phyloP scores from a whole-genome alignment of 2,888 invertebrate genomes.

The Gastrophysa polygoni region DNA sequence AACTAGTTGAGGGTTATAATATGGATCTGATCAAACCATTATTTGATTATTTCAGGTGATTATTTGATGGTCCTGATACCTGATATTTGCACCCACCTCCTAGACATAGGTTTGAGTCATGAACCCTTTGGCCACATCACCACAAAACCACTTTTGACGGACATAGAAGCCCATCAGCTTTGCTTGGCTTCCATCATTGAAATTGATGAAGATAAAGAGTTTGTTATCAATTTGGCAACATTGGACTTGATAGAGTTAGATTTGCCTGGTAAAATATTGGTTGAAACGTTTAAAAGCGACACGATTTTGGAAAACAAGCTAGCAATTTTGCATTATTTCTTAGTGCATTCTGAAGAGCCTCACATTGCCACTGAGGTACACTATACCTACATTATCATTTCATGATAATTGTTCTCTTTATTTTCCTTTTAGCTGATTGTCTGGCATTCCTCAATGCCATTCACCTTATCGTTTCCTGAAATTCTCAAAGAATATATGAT shows the following conservation, averaged over 20 bases:
- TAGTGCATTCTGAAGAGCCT: conserved; percentile 77
- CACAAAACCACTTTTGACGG: conserved; percentile 67
- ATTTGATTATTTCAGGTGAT: conserved; percentile 65
- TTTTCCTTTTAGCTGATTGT: conserved; percentile 62
- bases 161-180: conserved; percentile 67
- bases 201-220: conserved; percentile 61
- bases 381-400: too few relatives aligned
- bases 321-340: conserved; percentile 82
- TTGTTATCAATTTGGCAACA: conserved; percentile 71
- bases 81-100: conserved; percentile 81
- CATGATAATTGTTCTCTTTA: too few relatives aligned
- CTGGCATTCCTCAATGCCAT: conserved; percentile 65
- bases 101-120: conserved; percentile 83
- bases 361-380: conserved; percentile 74
- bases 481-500: conserved; percentile 83
- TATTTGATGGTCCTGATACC: conserved; percentile 84
- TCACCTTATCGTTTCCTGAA: conserved; percentile 68
- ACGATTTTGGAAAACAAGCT: conserved; percentile 73
- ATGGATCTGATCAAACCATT: too few relatives aligned
- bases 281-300: conserved; percentile 72
- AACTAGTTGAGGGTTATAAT: too few relatives aligned
- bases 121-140: conserved; percentile 84
- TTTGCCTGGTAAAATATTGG: conserved; percentile 70
- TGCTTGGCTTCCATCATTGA: conserved; percentile 67
- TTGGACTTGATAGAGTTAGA: conserved; percentile 73